Evolutionary conservation across 2,113 vertebrate species (phyloP), one percentile per base, ranked within the genome.

Genomic region (Cryptomyrus ogoouensis): DNA sequence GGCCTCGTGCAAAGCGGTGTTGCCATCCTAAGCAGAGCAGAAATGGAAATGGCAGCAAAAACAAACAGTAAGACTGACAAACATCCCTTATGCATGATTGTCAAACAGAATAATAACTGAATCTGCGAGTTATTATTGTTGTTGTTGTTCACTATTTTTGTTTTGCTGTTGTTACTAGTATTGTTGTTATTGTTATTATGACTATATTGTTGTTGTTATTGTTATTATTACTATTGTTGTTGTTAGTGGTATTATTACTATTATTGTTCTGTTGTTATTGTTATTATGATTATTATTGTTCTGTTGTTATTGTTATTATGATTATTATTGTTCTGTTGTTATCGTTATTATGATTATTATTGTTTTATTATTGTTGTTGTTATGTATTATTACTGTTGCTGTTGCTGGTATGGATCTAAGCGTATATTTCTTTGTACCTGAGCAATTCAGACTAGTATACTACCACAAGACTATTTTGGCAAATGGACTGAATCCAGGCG

Each of bases 1-100:
- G 0, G 95, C 97, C 93, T 98, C 97, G 1, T 98, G 97, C 66
- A 98, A 96, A 52, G 97, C 97, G 0, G 97, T 97, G 92, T 98
- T 98, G 83, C 98, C 97, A 1, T 97, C 97, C 97, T 98, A 46
- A 91, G 74, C 74, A 19, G 13, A 42, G 35, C 31, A 77, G 13
- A 42, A 80, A 80, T 5, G 35, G 5, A 2, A 19, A 35, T 17
- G 31, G 31, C 31, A 62, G 5, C 52, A 19, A 19, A 53, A 53
- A 21, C 53, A 56, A 21, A 56, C 17, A 7, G 19, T 56, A 6
- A 56, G 39, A 42, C 39, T 83, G 15, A 42, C 19, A 70, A 9
- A 66, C 62, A 27, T 31, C 62, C 8, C n/a, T 19, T 42, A 42
- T 17, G 19, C 35, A 3, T 19, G 35, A 39, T 3, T 42, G 35